Evolutionary conservation across 2,888 invertebrate genomes (phyloP), one percentile per base, ranked within the genome.

Genomic region (Eucera pruinosa): DNA sequence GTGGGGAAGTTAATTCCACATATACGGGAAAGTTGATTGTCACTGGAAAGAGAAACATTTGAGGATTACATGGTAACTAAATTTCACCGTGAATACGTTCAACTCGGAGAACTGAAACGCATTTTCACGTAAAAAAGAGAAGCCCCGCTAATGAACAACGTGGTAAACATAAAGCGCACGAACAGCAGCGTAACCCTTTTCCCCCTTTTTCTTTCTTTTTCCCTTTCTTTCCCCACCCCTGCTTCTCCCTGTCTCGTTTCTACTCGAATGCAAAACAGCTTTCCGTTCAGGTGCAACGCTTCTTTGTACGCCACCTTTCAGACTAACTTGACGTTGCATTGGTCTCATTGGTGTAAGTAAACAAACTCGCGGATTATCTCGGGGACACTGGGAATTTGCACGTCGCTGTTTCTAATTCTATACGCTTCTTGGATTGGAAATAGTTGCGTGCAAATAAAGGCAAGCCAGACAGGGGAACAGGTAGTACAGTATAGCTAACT

Each of bases 311-410:
- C 39, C 4, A 33, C 36, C 43, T 57, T 41, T 52, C 54, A 48
- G 47, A 20, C 62, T 43, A 61, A 52, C 43, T 62, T 43, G 52
- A 36, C 30, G 52, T 18, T 1, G 41, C 71, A 50, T 54, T 27
- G 45, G 66, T 61, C 48, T 23, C 64, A 57, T 73, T 39, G 66
- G 50, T 69, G 70, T 75, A 72, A 79, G 76, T 79, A 83, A 84
- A 84, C 86, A 78, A 84, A 83, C 86, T 80, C 50, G 47, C 64
- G 75, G 75, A 85, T 85, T 84, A 85, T 84, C 86, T 78, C 65
- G 36, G 83, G 83, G 83, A 55, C 85, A 78, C 45, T 70, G 86
- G 86, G 84, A 84, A 78, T 84, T 83, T 81, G 75, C 74, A 64
- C 69, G 60, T 60, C 62, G 66, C 76, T 81, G 78, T 62, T 76